Conservation (phyloP, 1,140 invertebrate genomes). For the Bradysia coprophila region DNA sequence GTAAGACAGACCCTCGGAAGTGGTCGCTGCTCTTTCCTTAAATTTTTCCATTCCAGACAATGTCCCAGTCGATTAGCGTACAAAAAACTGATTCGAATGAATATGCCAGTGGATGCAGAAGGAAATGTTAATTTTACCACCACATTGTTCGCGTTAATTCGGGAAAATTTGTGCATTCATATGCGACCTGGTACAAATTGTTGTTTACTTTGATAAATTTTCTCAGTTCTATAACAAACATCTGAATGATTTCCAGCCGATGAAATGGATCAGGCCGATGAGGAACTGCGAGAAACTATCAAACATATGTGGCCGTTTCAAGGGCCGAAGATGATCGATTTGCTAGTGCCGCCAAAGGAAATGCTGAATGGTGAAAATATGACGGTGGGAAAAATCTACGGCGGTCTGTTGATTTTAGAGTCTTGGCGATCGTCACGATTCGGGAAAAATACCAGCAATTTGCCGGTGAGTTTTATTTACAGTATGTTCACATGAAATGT, state of each 20-base stretch:
- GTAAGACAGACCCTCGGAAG: too few relatives aligned
- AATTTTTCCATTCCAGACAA: too few relatives aligned
- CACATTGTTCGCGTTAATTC: conserved; percentile 93
- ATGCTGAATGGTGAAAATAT: conserved; percentile 73
- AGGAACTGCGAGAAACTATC: conserved; percentile 90
- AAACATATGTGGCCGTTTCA: conserved; percentile 96
- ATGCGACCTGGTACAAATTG: conserved; percentile 72
- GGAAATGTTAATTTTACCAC: conserved; percentile 98
- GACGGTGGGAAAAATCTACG: conserved; percentile 98
- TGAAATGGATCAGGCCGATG: conserved; percentile 98
- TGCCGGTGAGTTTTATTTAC: conserved; percentile 57
- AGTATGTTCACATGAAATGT: too few relatives aligned
- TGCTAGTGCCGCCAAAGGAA: conserved; percentile 81
- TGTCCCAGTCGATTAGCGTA: conserved; percentile 98
- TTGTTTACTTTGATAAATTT: neutral
- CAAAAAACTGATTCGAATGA: conserved; percentile 98
- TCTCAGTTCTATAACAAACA: neutral
- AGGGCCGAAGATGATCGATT: conserved; percentile 89
- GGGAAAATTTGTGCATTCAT: conserved; percentile 97
- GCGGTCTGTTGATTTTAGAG: conserved; percentile 87
- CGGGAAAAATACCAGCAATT: conserved; percentile 61
- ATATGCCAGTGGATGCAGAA: conserved; percentile 94
- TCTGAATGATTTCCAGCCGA: conserved; percentile 43
- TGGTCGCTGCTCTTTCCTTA: too few relatives aligned
- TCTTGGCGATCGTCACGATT: conserved; percentile 90